Evolutionary conservation across 2,888 invertebrate species (phyloP), one percentile per base, ranked within the genome.

Genomic region (Drosophila nr. medialis): DNA sequence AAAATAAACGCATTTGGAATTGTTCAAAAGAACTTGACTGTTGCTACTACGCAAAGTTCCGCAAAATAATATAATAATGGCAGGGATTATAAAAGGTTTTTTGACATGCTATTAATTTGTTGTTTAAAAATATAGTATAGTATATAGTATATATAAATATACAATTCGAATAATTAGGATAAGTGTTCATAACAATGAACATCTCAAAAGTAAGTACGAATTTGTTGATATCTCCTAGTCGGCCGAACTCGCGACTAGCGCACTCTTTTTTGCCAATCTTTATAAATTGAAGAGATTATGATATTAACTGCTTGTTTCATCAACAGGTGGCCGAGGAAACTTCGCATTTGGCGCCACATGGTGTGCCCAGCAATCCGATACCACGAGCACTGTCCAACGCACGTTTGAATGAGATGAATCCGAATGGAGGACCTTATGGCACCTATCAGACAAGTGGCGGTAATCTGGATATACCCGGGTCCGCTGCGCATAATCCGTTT

Each of bases 271-370:
- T 10, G 42, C 2, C 21, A 21, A 56, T 15, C 5, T 21, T 21
- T 2, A 30, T 10, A 30, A 21, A 5, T 4, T 38, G 4, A 29
- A 15, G n/a, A 55, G 27, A 29, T 21, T 15, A 1, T 29, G 24
- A n/a, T n/a, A 36, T 24, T 38, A 38, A 54, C 24, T 21, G 5
- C 0, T n/a, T 30, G 1, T 32, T 10, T 24, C 5, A 7, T 45
- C 34, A 11, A 60, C 18, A 93, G 93, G 93, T 93, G 64, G 93
- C 93, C 48, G 93, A 93, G 75, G 98, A 97, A 91, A 96, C 97
- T 40, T 95, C 96, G 2, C 98, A 98, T 93, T 94, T 98, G 90
- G 98, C 98, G 65, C 98, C 98, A n/a, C 98, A 98, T 92, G 98
- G 98, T 56, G 98, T 98, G 59, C 98, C 98, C 54, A 97, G 97